phyloP scores from a whole-genome alignment of 2,113 vertebrate species.

The Ailurus styani region DNA sequence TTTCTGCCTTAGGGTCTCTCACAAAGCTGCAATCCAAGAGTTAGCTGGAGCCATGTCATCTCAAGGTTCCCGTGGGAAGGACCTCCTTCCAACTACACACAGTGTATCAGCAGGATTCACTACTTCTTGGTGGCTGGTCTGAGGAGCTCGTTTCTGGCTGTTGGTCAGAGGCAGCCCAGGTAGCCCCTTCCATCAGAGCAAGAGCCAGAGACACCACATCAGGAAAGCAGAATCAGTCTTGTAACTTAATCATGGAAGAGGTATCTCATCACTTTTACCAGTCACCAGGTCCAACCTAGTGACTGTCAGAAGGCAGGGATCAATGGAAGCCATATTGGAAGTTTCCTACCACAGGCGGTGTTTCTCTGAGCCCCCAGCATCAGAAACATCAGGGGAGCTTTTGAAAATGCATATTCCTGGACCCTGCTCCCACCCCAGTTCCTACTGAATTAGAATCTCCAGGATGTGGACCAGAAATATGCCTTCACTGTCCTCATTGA shows the following conservation, averaged over 20 bases:
- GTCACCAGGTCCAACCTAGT: not conserved
- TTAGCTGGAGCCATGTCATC: not conserved
- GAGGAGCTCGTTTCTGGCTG: not conserved
- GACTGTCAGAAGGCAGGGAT: not conserved
- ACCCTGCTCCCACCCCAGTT: not conserved
- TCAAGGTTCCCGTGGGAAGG: not conserved
- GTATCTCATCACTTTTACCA: not conserved
- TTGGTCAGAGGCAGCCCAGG: not conserved
- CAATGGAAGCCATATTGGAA: not conserved
- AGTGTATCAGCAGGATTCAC: not conserved
- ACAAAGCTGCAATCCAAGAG: not conserved
- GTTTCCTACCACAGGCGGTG: not conserved
- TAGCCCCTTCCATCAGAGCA: not conserved
- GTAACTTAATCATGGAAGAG: not conserved
- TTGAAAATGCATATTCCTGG: not conserved
- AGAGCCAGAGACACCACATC: not conserved
- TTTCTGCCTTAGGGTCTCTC: not conserved
- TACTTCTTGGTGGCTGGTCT: not conserved
- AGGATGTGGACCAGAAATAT: not conserved
- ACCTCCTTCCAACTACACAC: not conserved
- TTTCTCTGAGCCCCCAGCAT: not conserved
- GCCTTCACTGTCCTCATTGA: not conserved
- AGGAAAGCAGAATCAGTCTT: not conserved
- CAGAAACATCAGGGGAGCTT: not conserved
- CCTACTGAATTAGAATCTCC: not conserved